phyloP scores from a whole-genome alignment of 2,888 invertebrate genomes.

The Aproaerema taeniolella region DNA sequence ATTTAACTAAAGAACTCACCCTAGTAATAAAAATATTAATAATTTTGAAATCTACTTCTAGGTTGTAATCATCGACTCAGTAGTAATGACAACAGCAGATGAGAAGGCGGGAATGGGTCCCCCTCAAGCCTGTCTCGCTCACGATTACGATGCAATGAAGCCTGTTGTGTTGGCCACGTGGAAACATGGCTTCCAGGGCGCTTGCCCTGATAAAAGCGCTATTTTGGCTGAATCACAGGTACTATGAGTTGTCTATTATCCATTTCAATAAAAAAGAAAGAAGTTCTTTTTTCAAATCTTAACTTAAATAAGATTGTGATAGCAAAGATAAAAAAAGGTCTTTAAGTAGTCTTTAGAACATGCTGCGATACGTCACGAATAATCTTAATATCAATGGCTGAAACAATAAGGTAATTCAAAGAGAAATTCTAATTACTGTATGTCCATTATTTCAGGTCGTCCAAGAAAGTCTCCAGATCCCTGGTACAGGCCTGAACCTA shows the following conservation, averaged over 20 bases:
- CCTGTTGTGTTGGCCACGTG: slow-evolving; percentile 95
- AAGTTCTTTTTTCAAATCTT: no score
- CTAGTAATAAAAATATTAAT: no score
- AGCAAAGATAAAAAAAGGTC: no score
- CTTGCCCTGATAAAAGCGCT: slow-evolving; percentile 94
- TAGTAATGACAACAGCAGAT: slow-evolving; percentile 89
- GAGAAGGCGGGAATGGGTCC: slow-evolving; percentile 82
- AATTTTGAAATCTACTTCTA: no score
- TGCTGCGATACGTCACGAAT: no score
- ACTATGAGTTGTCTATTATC: slow-evolving; percentile 12
- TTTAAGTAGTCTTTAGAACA: no score
- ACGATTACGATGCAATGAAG: slow-evolving; percentile 95
- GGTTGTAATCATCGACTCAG: slow-evolving; percentile 94
- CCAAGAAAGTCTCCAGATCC: slow-evolving; percentile 95
- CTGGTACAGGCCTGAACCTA: slow-evolving; percentile 95
- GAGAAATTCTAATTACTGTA: no score
- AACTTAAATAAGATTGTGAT: no score
- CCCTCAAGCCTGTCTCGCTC: slow-evolving; percentile 89
- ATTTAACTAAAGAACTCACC: no score
- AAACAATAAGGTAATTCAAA: no score
- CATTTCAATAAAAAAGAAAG: neutral
- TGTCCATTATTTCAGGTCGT: slow-evolving; percentile 88
- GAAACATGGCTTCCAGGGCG: slow-evolving; percentile 96
- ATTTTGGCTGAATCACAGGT: slow-evolving; percentile 92
- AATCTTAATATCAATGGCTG: no score